These are phyloP conservation scores for Clitarchus hookeri DNA, from an alignment of 2,888 invertebrate species.

Conservation along the genomic window DNA sequence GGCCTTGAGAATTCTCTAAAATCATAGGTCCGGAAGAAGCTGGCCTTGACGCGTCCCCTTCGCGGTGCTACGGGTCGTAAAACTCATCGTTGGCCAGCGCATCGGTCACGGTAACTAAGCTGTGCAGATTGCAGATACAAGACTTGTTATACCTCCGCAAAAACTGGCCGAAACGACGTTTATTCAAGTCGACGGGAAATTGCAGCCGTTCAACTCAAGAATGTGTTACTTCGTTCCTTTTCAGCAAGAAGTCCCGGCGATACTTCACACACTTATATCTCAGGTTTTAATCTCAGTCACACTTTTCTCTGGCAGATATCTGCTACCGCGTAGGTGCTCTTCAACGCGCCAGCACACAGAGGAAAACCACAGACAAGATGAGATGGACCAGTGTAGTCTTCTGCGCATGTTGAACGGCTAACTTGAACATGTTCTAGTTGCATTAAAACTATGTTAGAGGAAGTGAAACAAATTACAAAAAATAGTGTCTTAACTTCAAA, in stretches of 20 bases:
- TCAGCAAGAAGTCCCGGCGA: neutral
- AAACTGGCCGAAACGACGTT: neutral
- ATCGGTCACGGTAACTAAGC: neutral
- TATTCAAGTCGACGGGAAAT: neutral
- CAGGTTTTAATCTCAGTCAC: too few relatives aligned
- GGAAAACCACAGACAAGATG: too few relatives aligned
- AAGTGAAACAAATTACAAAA: too few relatives aligned
- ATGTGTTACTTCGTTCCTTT: neutral
- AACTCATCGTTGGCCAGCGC: neutral
- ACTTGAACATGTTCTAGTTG: too few relatives aligned
- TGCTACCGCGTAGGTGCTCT: too few relatives aligned
- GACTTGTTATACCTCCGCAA: neutral
- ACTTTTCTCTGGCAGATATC: too few relatives aligned
- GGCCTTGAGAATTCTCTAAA: neutral
- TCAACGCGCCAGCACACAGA: too few relatives aligned
- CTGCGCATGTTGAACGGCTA: too few relatives aligned
- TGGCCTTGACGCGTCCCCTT: neutral
- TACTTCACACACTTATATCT: too few relatives aligned
- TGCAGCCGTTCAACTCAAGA: neutral
- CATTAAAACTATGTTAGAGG: too few relatives aligned
- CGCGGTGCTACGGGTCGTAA: neutral
- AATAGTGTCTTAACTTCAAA: too few relatives aligned
- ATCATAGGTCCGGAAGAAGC: neutral
- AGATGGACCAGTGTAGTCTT: too few relatives aligned
- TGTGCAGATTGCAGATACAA: neutral